Evolutionary conservation across 2,113 vertebrate genomes (phyloP).

Genomic region (Anser cygnoides): DNA sequence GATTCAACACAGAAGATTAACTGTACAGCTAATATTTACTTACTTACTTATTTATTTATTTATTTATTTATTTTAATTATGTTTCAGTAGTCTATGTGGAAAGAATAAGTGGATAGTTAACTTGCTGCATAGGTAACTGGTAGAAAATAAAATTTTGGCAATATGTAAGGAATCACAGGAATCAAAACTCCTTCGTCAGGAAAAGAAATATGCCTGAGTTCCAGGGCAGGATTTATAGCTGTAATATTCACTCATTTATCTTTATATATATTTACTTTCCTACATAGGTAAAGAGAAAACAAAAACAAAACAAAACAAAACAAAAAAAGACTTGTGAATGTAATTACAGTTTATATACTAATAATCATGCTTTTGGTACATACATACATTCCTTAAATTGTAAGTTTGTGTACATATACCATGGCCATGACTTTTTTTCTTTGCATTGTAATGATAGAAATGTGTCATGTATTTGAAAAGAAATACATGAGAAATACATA

Average conservation of each 20-base stretch:
- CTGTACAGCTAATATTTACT: fast-evolving
- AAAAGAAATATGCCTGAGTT: neutral
- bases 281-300: neutral
- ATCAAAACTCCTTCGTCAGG: neutral
- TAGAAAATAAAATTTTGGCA: neutral
- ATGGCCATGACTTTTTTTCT: neutral
- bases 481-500: neutral
- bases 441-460: neutral
- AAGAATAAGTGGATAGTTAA: neutral
- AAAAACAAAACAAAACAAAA: too few relatives aligned
- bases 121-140: fast-evolving
- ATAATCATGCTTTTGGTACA: neutral
- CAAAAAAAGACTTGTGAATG: neutral
- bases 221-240: neutral
- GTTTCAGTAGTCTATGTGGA: neutral
- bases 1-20: neutral
- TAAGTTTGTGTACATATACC: neutral
- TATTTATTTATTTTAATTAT: neutral
- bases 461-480: neutral
- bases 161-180: neutral
- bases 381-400: neutral
- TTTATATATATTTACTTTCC: neutral
- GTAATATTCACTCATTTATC: neutral
- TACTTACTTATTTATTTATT: neutral
- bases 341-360: neutral